A percentile compares a stretch with the other conserved stretches of the same genome.
These are phyloP conservation scores for Mactromeris polynyma DNA, from an alignment of 2,888 invertebrate species.

Conservation along the genomic window DNA sequence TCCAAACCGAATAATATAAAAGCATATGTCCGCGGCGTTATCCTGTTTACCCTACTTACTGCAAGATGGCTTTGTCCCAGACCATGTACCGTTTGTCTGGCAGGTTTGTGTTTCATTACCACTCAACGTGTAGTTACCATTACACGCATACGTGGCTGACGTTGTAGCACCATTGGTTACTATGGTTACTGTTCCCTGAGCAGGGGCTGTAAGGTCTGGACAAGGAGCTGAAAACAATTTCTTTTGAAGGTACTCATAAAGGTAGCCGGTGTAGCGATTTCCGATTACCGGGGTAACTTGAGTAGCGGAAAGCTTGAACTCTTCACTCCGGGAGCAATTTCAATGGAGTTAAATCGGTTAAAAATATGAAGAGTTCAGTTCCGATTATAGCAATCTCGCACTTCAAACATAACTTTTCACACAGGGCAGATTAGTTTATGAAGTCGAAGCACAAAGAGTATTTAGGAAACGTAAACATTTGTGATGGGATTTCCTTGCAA, in stretches of 20 bases:
- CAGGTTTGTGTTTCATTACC: constrained; percentile 47
- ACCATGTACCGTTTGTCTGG: constrained; percentile 57
- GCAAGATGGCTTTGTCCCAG: constrained; percentile 52
- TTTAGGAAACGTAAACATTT: no score
- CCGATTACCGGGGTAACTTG: no score
- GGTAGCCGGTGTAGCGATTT: no score
- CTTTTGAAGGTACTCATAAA: background rate
- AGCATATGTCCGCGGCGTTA: no score
- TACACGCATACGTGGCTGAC: constrained; percentile 52
- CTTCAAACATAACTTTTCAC: background rate
- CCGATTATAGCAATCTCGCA: background rate
- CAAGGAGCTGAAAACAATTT: constrained; percentile 47
- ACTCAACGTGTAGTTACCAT: constrained; percentile 39
- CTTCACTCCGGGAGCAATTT: no score
- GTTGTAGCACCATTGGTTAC: constrained; percentile 54
- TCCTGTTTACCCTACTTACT: constrained; percentile 51
- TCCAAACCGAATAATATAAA: no score
- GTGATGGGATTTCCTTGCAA: no score
- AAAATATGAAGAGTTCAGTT: no score
- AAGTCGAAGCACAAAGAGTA: no score
- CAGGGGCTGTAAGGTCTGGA: constrained; percentile 36
- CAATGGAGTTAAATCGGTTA: no score
- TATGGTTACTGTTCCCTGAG: constrained; percentile 39
- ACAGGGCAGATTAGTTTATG: no score
- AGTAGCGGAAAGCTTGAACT: no score